Base-by-base conservation (phyloP, 2,888 invertebrate species). In the Cloeon dipterum region DNA sequence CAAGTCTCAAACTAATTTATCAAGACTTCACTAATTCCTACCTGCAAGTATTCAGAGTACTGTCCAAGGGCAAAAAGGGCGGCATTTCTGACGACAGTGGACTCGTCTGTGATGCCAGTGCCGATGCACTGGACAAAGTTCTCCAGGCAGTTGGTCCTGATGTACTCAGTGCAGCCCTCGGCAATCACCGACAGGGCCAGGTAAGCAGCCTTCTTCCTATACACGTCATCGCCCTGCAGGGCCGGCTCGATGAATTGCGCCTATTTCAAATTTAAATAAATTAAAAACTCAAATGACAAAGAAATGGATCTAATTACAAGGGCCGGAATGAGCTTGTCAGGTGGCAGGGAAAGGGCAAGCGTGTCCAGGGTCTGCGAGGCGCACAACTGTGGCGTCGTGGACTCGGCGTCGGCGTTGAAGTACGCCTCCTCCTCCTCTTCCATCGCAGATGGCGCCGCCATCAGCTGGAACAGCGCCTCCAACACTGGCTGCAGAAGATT, bases 61-160 rank as follows among this genome's bases (percentile, higher is more conserved):
- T 81, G 79, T 1, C 79, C 81, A 4, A 82, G 58, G 1, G 79
- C 74, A 57, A 76, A 81, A 34, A 82, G 65, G 1, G 79, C 78
- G 1, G 76, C 71, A 52, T 75, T 76, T 35, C 75, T 62, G 4
- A 81, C 77, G 7, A 69, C 58, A 1, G 66, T 58, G 40, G 64
- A 61, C 1, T 61, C 54, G 53, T 76, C 73, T 25, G 61, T 63
- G 34, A 81, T 72, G 16, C 79, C 81, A 39, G 64, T 61, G 50
- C 72, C 71, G 11, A 78, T 70, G 45, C 71, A 71, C 45, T 70
- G 66, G 36, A 81, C 53, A 51, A 78, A 71, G 4, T 65, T 59
- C 45, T 71, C 63, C 29, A 82, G 57, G 52, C 76, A 76, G 54
- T 75, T 77, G 40, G 58, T 63, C 43, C 74, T 62, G 35, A 82